phyloP scores from a whole-genome alignment of 2,113 vertebrate genomes.

The Coregonus clupeaformis region DNA sequence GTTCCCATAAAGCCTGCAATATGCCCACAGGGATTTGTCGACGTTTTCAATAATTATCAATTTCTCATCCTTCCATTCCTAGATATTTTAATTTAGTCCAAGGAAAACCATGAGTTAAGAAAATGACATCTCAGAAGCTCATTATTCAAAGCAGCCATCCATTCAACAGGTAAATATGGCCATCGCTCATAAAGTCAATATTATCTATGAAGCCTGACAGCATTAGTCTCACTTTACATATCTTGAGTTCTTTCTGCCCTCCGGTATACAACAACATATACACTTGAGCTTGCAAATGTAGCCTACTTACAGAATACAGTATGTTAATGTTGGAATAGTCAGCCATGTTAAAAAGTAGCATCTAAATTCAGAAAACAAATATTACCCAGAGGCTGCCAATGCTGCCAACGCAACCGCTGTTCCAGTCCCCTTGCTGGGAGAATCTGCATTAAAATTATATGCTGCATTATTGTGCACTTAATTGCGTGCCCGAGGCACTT shows the following conservation, averaged over 20 bases:
- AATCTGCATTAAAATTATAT: slow-evolving; percentile 71
- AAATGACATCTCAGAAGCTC: slow-evolving; percentile 55
- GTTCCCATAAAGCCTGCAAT: slow-evolving; percentile 8
- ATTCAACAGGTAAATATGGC: slow-evolving; percentile 68
- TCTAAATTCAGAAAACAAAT: slow-evolving; percentile 14
- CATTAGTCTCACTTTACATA: not conserved
- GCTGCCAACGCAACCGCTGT: not conserved
- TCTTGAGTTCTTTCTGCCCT: slow-evolving; percentile 14
- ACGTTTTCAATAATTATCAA: slow-evolving; percentile 39
- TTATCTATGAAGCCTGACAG: slow-evolving; percentile 44
- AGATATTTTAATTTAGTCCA: slow-evolving; percentile 45
- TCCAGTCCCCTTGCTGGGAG: slow-evolving; percentile 43
- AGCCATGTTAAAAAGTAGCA: not conserved
- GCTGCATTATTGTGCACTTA: slow-evolving; percentile 65
- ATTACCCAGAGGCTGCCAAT: slow-evolving; percentile 2
- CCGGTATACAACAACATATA: slow-evolving; percentile 18
- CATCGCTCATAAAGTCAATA: slow-evolving; percentile 61
- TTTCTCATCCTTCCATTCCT: slow-evolving; percentile 28
- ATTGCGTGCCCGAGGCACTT: slow-evolving; percentile 41
- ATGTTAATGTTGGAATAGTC: not conserved
- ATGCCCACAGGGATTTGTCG: slow-evolving; percentile 18
- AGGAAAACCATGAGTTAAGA: slow-evolving; percentile 51
- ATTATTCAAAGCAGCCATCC: slow-evolving; percentile 65
- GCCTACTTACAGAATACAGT: not conserved
- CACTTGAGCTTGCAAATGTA: too few species aligned